Percentiles rank a stretch among this genome's conserved stretches.
These are phyloP conservation scores for Mystacornis crossleyi DNA, from an alignment of 2,113 vertebrate species.

Conservation along the genomic window DNA sequence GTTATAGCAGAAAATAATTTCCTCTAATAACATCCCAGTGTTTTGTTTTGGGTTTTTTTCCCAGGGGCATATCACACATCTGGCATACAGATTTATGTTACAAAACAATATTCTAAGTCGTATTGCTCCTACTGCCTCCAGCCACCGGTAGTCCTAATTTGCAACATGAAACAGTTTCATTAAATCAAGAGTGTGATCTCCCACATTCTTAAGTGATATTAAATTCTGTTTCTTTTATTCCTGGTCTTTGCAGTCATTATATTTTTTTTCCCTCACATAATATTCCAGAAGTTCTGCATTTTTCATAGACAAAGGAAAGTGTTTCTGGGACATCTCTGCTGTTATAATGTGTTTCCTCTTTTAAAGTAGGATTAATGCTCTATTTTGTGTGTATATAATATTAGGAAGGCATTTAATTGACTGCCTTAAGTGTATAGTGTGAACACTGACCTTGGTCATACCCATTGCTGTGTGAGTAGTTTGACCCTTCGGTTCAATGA, in stretches of 20 bases:
- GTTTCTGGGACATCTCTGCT: background rate
- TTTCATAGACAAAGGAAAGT: background rate
- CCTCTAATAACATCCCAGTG: background rate
- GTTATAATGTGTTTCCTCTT: background rate
- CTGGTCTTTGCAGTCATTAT: background rate
- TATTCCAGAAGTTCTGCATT: background rate
- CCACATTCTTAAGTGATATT: accelerated
- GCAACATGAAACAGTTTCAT: background rate
- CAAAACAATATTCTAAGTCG: background rate
- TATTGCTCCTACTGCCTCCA: background rate
- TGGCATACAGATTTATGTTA: background rate
- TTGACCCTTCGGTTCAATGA: background rate
- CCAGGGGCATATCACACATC: background rate
- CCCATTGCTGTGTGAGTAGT: accelerated
- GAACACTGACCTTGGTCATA: background rate
- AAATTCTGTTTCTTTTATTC: background rate
- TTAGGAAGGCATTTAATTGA: background rate
- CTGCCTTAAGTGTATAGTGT: background rate
- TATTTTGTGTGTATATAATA: background rate
- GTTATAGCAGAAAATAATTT: background rate
- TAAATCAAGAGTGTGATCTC: background rate
- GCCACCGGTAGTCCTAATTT: background rate
- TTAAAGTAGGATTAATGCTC: background rate
- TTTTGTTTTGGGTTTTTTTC: background rate
- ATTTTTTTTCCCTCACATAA: background rate